Evolutionary conservation across 2,888 invertebrate genomes (phyloP).

Genomic region (Meliscaeva auricollis): DNA sequence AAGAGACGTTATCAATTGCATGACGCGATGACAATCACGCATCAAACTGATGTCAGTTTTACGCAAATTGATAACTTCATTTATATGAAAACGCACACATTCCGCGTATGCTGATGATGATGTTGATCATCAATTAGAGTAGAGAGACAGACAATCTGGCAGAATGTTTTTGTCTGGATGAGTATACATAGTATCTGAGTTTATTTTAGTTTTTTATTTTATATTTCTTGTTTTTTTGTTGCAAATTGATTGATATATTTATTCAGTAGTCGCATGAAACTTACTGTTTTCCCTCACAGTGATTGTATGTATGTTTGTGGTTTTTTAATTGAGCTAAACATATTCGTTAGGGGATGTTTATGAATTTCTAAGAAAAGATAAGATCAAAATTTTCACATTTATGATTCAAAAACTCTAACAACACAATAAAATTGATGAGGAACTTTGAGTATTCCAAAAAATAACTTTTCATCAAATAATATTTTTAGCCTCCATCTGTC

Average conservation of each 20-base stretch:
- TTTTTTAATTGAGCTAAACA: too few species aligned
- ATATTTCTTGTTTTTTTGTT: background rate
- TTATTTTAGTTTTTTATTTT: background rate
- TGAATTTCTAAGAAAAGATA: too few species aligned
- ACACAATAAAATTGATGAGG: background rate
- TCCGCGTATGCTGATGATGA: background rate
- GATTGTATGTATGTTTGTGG: too few species aligned
- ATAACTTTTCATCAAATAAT: too few species aligned
- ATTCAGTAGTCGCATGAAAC: too few species aligned
- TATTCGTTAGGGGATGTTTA: too few species aligned
- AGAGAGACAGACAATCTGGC: slow-evolving; percentile 31
- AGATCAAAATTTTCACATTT: too few species aligned
- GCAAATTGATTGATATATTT: background rate
- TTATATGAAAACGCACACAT: background rate
- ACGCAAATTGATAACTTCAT: slow-evolving; percentile 16
- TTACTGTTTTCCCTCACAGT: background rate
- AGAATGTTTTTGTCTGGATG: background rate
- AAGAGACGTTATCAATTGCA: background rate
- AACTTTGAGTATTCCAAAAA: too few species aligned
- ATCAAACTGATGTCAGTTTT: slow-evolving; percentile 2
- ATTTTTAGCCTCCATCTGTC: too few species aligned
- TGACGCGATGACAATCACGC: slow-evolving; percentile 13
- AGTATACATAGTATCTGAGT: background rate
- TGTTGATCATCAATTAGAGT: slow-evolving; percentile 13
- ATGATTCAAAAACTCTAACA: too few species aligned